phyloP scores from a whole-genome alignment of 2,888 invertebrate genomes.

The Acronicta psi region DNA sequence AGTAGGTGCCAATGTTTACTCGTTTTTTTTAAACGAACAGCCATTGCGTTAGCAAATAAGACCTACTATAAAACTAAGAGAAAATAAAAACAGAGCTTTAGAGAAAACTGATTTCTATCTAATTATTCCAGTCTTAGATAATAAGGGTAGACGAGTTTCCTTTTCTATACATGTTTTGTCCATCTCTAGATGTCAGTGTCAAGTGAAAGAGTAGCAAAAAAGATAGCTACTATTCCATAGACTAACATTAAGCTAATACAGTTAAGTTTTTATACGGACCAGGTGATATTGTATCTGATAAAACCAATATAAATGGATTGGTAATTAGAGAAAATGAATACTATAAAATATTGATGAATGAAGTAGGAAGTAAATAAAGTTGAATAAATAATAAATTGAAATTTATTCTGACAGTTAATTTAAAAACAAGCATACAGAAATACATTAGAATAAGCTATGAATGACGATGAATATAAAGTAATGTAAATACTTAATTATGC shows the following conservation, averaged over 20 bases:
- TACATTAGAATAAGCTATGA: background rate
- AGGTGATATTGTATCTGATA: background rate
- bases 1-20: too few relatives aligned
- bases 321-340: background rate
- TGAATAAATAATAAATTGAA: background rate
- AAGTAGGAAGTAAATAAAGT: background rate
- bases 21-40: too few relatives aligned
- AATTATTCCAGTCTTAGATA: slow-evolving; percentile 31
- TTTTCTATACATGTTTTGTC: slow-evolving; percentile 36
- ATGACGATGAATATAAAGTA: slow-evolving; percentile 1
- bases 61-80: background rate
- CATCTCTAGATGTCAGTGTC: slow-evolving; percentile 28
- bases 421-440: background rate
- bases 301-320: background rate
- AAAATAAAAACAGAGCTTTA: slow-evolving; percentile 1
- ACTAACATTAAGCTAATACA: slow-evolving; percentile 13
- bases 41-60: background rate
- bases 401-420: background rate
- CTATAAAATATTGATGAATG: too few relatives aligned
- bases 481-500: background rate
- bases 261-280: slow-evolving; percentile 9
- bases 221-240: slow-evolving; percentile 16
- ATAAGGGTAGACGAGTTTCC: slow-evolving; percentile 37
- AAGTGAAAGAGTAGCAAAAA: slow-evolving; percentile 32
- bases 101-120: slow-evolving; percentile 31